phyloP scores from a whole-genome alignment of 2,113 vertebrate genomes.

The Neolamprologus ventralis region DNA sequence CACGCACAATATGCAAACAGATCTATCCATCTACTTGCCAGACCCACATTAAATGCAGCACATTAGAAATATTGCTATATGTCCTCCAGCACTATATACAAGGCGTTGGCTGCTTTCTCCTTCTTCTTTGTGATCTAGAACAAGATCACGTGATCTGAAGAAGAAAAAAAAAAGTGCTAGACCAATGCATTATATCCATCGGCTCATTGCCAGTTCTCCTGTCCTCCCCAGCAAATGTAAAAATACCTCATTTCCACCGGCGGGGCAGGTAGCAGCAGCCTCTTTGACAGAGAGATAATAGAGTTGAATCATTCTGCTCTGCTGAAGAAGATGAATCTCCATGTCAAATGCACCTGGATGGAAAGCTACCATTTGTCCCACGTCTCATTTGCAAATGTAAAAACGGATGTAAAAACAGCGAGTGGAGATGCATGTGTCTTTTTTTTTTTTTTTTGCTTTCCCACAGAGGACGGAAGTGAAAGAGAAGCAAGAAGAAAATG shows the following conservation, averaged over 20 bases:
- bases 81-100: not conserved
- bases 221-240: not conserved
- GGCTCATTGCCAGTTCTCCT: not conserved
- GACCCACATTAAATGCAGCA: not conserved
- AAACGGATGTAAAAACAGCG: not conserved
- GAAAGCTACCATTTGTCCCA: not conserved
- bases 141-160: not conserved
- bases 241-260: not conserved
- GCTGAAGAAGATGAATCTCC: constrained; percentile 2
- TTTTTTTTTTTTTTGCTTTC: not conserved
- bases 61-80: not conserved
- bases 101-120: not conserved
- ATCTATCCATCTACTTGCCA: not conserved
- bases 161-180: not conserved
- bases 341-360: not conserved
- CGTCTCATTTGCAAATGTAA: not conserved
- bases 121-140: not conserved
- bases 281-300: constrained; percentile 20
- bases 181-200: not conserved
- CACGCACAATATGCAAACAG: not conserved
- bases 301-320: constrained; percentile 7
- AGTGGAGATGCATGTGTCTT: not conserved
- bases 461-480: not conserved
- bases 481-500: not conserved
- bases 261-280: not conserved